Conservation (phyloP, 2,888 invertebrate genomes). For the Zaprionus lineosus region DNA sequence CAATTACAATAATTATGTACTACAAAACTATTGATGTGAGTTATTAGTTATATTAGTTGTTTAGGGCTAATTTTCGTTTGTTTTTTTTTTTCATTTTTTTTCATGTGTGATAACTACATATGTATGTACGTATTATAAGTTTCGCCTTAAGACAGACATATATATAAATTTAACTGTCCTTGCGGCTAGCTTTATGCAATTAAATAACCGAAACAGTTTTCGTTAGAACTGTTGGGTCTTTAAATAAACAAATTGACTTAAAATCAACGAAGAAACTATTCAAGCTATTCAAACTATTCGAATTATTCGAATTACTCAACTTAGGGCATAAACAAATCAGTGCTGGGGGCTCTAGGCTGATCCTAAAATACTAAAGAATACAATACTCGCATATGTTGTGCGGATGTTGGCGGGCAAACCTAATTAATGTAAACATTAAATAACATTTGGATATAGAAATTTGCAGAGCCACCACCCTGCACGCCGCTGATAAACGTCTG, state of each 20-base stretch:
- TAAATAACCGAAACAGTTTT: conserved; percentile 58
- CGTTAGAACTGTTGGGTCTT: conserved; percentile 27
- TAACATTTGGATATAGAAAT: conserved; percentile 66
- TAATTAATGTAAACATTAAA: conserved; percentile 70
- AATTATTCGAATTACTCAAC: conserved; percentile 39
- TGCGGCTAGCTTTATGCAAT: conserved; percentile 49
- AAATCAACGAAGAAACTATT: conserved; percentile 35
- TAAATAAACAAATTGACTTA: conserved; percentile 45
- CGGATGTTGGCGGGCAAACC: conserved; percentile 35
- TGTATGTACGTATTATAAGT: conserved; percentile 48
- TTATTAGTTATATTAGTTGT: conserved; percentile 52
- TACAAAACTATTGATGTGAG: conserved; percentile 73
- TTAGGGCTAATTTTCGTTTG: conserved; percentile 10
- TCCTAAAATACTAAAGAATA: conserved; percentile 35
- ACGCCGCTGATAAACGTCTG: neutral
- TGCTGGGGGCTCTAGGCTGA: conserved; percentile 57
- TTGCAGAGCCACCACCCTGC: conserved; percentile 16
- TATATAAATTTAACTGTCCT: conserved; percentile 26
- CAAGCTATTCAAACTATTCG: conserved; percentile 30
- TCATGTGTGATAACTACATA: conserved; percentile 42
- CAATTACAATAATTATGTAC: conserved; percentile 76
- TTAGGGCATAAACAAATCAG: conserved; percentile 66
- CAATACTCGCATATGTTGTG: conserved; percentile 12
- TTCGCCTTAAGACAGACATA: conserved; percentile 51
- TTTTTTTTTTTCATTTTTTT: conserved; percentile 11